Conservation (phyloP, 2,113 vertebrate genomes). For the Morone saxatilis region DNA sequence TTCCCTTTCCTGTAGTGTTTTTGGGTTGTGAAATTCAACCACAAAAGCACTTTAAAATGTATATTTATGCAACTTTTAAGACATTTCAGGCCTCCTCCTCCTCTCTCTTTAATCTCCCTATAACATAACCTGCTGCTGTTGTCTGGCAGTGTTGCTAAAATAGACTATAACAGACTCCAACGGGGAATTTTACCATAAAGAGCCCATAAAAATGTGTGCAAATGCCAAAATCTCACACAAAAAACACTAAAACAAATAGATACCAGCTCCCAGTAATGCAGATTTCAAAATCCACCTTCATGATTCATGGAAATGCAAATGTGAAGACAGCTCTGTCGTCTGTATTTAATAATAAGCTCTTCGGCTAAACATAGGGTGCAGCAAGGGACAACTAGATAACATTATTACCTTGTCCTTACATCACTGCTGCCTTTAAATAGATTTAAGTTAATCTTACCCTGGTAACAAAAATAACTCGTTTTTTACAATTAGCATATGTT, state of each 20-base stretch:
- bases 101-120: neutral
- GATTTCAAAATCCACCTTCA: neutral
- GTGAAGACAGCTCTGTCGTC: neutral
- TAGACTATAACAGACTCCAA: neutral
- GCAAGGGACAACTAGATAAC: neutral
- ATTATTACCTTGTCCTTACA: constrained; percentile 26
- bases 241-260: neutral
- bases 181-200: neutral
- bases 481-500: neutral
- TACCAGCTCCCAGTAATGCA: neutral
- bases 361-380: constrained; percentile 2
- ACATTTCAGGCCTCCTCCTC: neutral
- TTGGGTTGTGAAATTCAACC: neutral
- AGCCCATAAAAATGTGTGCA: neutral
- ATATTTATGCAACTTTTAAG: too few relatives aligned
- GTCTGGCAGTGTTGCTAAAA: too few relatives aligned
- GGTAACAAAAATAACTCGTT: constrained; percentile 25
- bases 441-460: constrained; percentile 30
- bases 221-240: neutral
- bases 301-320: neutral
- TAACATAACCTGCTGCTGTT: neutral
- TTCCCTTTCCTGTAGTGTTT: neutral
- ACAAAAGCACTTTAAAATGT: too few relatives aligned
- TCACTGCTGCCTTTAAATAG: constrained; percentile 33
- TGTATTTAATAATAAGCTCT: constrained; percentile 1